Conservation (phyloP, 2,888 invertebrate genomes). For the Cosmia pyralina region DNA sequence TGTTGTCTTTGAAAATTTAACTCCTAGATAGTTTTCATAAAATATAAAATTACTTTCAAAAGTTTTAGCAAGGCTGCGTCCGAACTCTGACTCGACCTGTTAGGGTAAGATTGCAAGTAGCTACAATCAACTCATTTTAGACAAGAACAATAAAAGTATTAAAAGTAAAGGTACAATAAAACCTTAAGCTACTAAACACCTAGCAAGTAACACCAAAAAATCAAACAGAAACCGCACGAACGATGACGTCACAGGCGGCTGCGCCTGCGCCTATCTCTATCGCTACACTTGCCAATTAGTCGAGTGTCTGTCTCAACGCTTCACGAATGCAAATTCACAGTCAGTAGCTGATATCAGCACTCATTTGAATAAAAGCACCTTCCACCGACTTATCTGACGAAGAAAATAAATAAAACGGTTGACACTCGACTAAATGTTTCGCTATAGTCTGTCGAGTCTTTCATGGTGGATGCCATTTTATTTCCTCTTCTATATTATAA, state of each 20-base stretch:
- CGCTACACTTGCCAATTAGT: constrained; percentile 61
- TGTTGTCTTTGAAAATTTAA: no score
- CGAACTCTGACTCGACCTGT: neutral
- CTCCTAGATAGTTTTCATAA: neutral
- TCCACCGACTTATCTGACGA: constrained; percentile 15
- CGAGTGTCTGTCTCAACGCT: constrained; percentile 64
- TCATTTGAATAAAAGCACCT: constrained; percentile 64
- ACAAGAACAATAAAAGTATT: neutral
- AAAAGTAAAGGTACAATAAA: neutral
- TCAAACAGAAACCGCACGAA: constrained; percentile 24
- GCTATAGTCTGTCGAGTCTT: neutral
- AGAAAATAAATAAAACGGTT: constrained; percentile 35
- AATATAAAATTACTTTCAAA: neutral
- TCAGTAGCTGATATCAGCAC: constrained; percentile 45
- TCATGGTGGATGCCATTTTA: neutral
- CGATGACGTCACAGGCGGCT: constrained; percentile 41
- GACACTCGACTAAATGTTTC: constrained; percentile 8
- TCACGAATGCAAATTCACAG: constrained; percentile 57
- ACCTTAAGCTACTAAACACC: neutral
- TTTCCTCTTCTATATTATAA: neutral
- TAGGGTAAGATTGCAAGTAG: neutral
- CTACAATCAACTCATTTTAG: constrained; percentile 1
- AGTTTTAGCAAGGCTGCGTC: neutral
- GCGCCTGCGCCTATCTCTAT: constrained; percentile 54
- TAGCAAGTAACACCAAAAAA: neutral